These are phyloP conservation scores for Thymelicus acteon DNA, from an alignment of 2,888 invertebrate species.

Conservation along the genomic window DNA sequence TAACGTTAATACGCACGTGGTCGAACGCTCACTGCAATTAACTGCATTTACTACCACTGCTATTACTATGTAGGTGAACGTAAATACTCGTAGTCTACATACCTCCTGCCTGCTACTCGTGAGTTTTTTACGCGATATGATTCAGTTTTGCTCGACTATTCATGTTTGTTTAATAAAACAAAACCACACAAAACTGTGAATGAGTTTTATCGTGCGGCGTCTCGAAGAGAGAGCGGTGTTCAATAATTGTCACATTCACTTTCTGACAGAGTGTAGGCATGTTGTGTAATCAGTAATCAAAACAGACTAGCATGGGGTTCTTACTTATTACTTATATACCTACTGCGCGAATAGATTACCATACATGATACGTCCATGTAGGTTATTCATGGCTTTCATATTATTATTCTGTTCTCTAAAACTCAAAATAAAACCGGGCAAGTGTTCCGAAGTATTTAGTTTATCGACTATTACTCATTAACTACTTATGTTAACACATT, in stretches of 20 bases:
- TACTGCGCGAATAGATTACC: too few species aligned
- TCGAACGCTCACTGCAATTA: background rate
- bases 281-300: conserved; percentile 13
- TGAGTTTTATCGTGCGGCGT: conserved; percentile 6
- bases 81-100: background rate
- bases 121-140: background rate
- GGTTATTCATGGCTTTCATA: too few species aligned
- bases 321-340: background rate
- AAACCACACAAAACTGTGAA: conserved; percentile 14
- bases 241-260: conserved; percentile 53
- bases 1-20: background rate
- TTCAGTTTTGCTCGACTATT: background rate
- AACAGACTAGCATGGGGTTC: background rate
- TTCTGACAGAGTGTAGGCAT: conserved; percentile 44
- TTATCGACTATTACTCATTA: too few species aligned
- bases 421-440: too few species aligned
- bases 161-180: conserved; percentile 6
- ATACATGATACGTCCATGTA: too few species aligned
- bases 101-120: background rate
- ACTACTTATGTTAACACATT: too few species aligned
- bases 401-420: too few species aligned
- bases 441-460: too few species aligned
- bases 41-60: background rate
- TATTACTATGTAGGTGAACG: background rate
- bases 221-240: conserved; percentile 49